A percentile compares a stretch with the other conserved stretches of the same genome.
Conservation (phyloP, 2,797 vertebrate species). For the Kryptolebias ocellatus region DNA sequence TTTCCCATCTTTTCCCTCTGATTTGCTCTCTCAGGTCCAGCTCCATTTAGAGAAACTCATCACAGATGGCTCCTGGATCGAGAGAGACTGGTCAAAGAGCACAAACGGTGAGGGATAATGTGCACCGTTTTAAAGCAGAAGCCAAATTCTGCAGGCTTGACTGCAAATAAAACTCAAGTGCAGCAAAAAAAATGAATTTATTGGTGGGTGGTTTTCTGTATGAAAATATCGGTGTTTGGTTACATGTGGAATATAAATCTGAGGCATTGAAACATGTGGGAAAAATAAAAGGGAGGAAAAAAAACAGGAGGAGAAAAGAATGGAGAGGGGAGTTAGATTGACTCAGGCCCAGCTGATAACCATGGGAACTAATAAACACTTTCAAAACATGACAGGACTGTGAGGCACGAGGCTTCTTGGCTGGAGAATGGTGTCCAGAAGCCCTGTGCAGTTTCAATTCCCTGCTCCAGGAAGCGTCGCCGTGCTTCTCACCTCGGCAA, state of each 20-base stretch:
- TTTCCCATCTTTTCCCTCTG: constrained; percentile 10
- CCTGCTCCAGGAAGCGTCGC: constrained; percentile 31
- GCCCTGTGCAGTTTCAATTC: constrained; percentile 24
- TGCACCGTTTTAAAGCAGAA: constrained; percentile 15
- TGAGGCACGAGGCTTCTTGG: constrained; percentile 55
- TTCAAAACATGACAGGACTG: constrained; percentile 67
- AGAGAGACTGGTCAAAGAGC: constrained; percentile 8
- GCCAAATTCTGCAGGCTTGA: not conserved
- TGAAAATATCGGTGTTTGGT: too few species aligned
- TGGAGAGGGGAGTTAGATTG: constrained; percentile 27
- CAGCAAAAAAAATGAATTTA: too few species aligned
- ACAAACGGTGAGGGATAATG: constrained; percentile 7
- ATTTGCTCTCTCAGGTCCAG: constrained; percentile 9
- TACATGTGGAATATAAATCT: too few species aligned
- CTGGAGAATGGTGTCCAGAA: constrained; percentile 36
- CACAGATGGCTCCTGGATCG: constrained; percentile 8
- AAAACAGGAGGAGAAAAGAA: constrained; percentile 24
- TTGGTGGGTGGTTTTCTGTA: too few species aligned
- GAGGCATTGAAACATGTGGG: not conserved
- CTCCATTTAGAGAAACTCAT: constrained; percentile 4
- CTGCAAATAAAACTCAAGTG: too few species aligned
- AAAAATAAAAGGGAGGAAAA: not conserved
- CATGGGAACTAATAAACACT: constrained; percentile 77
- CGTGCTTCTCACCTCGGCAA: constrained; percentile 50
- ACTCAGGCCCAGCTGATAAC: constrained; percentile 61